A percentile compares a stretch with the other conserved stretches of the same genome.
Evolutionary conservation across 2,888 invertebrate species (phyloP).

Genomic region (Rhorus exstirpatorius): DNA sequence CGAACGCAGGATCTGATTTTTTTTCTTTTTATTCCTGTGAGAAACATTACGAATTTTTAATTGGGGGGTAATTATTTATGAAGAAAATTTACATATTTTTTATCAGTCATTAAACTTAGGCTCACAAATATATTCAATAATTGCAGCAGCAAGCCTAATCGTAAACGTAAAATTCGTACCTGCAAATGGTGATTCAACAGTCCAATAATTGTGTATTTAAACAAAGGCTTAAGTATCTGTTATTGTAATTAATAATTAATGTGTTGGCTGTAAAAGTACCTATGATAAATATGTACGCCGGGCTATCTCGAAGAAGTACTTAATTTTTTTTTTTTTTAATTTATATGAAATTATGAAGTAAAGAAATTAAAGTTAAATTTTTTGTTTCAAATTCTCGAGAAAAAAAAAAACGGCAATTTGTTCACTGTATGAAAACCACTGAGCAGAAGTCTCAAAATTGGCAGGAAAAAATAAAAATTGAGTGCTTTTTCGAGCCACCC

Average conservation of each 20-base stretch:
- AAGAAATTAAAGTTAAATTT: too few species aligned
- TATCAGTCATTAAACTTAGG: background rate
- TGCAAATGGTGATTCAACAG: slow-evolving; percentile 51
- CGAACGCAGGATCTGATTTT: background rate
- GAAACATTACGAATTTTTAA: too few species aligned
- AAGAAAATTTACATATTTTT: background rate
- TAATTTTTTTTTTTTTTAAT: too few species aligned
- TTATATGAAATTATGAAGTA: too few species aligned
- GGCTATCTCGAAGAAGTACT: too few species aligned
- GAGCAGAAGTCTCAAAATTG: background rate
- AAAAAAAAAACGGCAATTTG: background rate
- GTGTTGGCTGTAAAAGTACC: slow-evolving; percentile 6
- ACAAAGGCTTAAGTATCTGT: slow-evolving; percentile 54
- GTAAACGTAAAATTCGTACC: slow-evolving; percentile 53
- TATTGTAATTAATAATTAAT: slow-evolving; percentile 17
- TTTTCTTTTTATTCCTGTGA: background rate
- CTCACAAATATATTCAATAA: too few species aligned
- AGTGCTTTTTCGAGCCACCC: background rate
- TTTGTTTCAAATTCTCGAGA: too few species aligned
- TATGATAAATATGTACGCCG: too few species aligned
- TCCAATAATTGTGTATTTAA: slow-evolving; percentile 41
- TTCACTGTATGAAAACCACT: background rate
- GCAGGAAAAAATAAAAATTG: background rate
- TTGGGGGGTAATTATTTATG: background rate
- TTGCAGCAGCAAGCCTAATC: slow-evolving; percentile 38